phyloP scores from a whole-genome alignment of 2,797 vertebrate species.

The Mormyrus hasselquistii region DNA sequence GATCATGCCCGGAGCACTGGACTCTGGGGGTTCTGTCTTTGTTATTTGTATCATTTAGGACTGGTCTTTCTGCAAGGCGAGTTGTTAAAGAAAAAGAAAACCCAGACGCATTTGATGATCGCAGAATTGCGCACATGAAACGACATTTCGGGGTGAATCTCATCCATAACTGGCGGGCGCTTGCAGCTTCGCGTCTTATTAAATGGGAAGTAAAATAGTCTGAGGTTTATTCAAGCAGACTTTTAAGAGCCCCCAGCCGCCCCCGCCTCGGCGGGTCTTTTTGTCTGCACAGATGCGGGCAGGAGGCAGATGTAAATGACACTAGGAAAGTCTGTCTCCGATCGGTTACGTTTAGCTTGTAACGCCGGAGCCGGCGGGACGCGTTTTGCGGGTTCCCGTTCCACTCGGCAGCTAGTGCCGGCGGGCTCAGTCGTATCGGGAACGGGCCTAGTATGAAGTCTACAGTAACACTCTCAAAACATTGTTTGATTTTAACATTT shows the following conservation, averaged over 20 bases:
- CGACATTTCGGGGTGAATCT: conserved; percentile 33
- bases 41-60: conserved; percentile 41
- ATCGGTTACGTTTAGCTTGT: background rate
- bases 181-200: conserved; percentile 25
- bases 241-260: conserved; percentile 8
- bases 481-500: background rate
- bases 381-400: background rate
- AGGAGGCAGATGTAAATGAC: conserved; percentile 58
- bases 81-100: conserved; percentile 48
- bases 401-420: background rate
- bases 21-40: conserved; percentile 39
- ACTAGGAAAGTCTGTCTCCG: conserved; percentile 42
- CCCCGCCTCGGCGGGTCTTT: conserved; percentile 21
- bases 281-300: conserved; percentile 47
- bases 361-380: background rate
- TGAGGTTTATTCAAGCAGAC: conserved; percentile 16
- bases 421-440: background rate
- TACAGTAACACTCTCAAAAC: background rate
- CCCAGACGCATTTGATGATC: conserved; percentile 55
- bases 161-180: conserved; percentile 42
- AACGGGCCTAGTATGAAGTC: background rate
- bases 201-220: conserved; percentile 31
- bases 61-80: conserved; percentile 42
- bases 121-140: conserved; percentile 48
- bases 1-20: conserved; percentile 46